Evolutionary conservation across 2,113 vertebrate genomes (phyloP).

Genomic region (Bos javanicus): DNA sequence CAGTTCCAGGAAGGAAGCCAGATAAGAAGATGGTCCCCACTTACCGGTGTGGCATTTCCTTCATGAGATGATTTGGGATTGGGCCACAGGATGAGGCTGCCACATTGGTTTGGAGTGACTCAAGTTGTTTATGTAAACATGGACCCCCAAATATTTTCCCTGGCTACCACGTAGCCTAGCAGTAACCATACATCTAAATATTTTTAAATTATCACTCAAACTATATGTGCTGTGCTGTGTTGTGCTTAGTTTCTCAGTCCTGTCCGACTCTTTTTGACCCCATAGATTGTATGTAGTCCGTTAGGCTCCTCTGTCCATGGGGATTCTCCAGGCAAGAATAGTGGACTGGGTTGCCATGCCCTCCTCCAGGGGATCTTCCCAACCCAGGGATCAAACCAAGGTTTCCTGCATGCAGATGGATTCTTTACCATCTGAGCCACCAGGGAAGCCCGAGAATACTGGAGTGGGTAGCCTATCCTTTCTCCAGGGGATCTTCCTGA

Average conservation of each 20-base stretch:
- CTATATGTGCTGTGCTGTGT: background rate
- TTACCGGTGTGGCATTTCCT: background rate
- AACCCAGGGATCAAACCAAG: background rate
- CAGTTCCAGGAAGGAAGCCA: background rate
- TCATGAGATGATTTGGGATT: no score
- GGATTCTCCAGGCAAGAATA: background rate
- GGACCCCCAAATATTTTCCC: background rate
- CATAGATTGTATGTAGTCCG: rapidly evolving
- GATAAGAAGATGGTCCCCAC: background rate
- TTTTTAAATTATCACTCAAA: background rate
- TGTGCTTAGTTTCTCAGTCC: background rate
- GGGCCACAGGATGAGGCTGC: background rate
- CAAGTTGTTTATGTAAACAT: background rate
- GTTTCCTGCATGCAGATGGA: background rate
- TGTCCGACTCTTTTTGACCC: background rate
- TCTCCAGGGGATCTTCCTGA: background rate
- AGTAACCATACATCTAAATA: background rate
- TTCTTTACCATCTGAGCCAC: background rate
- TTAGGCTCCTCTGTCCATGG: background rate
- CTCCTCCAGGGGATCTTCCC: background rate
- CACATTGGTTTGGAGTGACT: no score
- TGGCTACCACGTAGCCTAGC: background rate
- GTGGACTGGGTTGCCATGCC: background rate
- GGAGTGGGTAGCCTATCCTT: background rate
- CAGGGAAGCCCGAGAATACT: background rate